phyloP scores from a whole-genome alignment of 2,888 invertebrate species.

The Drosophila infuscata region DNA sequence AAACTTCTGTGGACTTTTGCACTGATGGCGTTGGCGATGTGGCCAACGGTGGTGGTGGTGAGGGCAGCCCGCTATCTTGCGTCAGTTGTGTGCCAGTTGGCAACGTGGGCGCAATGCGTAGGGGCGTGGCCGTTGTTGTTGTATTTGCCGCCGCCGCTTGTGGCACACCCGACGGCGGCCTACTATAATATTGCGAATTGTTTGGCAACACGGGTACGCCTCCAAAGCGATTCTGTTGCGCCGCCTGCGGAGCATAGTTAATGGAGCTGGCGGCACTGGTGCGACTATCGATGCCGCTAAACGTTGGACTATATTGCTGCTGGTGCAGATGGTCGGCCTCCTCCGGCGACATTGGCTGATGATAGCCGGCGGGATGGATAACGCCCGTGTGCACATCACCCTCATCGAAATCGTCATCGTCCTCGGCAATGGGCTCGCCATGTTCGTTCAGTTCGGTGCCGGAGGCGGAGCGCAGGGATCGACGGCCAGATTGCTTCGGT shows the following conservation, averaged over 20 bases:
- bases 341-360: constrained; percentile 79
- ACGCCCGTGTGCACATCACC: constrained; percentile 64
- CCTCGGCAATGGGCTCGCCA: constrained; percentile 52
- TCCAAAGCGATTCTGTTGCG: constrained; percentile 81
- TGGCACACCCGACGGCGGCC: constrained; percentile 74
- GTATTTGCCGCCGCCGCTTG: constrained; percentile 23
- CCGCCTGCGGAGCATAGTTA: constrained; percentile 79
- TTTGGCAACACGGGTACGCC: constrained; percentile 84
- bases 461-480: constrained; percentile 85
- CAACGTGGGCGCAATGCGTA: constrained; percentile 64
- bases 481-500: constrained; percentile 87
- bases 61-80: constrained; percentile 84
- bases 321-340: constrained; percentile 71
- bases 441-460: constrained; percentile 82
- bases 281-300: constrained; percentile 83
- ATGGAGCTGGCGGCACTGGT: constrained; percentile 82
- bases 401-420: constrained; percentile 71
- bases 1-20: constrained; percentile 85
- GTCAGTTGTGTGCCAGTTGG: constrained; percentile 64
- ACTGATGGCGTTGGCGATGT: constrained; percentile 84
- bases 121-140: constrained; percentile 46
- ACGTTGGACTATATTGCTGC: constrained; percentile 84
- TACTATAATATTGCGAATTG: constrained; percentile 80
- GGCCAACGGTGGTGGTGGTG: constrained; percentile 78
- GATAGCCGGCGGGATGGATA: constrained; percentile 75